Evolutionary conservation across 2,888 invertebrate species (phyloP), one percentile per base, ranked within the genome.

Genomic region (Phasia obesa): DNA sequence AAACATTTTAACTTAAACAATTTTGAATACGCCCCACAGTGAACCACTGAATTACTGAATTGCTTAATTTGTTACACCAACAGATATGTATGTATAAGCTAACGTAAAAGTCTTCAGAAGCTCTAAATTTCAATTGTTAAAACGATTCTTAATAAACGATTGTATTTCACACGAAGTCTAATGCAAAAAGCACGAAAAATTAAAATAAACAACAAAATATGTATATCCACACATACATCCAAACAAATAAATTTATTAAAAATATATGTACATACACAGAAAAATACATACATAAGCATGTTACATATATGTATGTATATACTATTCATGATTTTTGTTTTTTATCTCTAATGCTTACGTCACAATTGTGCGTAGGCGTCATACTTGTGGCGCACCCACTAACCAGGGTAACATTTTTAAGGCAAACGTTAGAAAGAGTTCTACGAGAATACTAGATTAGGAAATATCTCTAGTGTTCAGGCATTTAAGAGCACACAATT

Each of bases 281-380:
- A n/a, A 19, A 19, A 23, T 13, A 23, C 15, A 51, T 17, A 21
- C 2, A 9, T 25, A 57, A 25, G n/a, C 2, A 55, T n/a, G 11
- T 9, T 19, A 49, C 53, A 44, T 31, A 11, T 31, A 31, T 44
- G 64, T 42, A 62, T 42, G 25, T 42, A 44, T 0, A 15, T 35
- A 1, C 6, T 38, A 17, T 53, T 47, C 4, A 31, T 62, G 47
- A 53, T 47, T 71, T 70, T 74, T 71, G 35, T 77, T 60, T 35
- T 70, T 13, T 67, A 65, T 64, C 25, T 62, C 60, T 70, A 70
- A 75, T 88, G 90, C 88, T 91, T 90, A 91, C 91, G 91, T 91
- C 91, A 91, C 91, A 90, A 87, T 88, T 86, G 83, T 89, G 90
- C 91, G 91, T 91, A 90, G 91, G 91, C 89, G 91, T 91, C 90